Evolutionary conservation across 2,797 vertebrate species (phyloP), one percentile per base, ranked within the genome.

Genomic region (Pelodytes ibericus): DNA sequence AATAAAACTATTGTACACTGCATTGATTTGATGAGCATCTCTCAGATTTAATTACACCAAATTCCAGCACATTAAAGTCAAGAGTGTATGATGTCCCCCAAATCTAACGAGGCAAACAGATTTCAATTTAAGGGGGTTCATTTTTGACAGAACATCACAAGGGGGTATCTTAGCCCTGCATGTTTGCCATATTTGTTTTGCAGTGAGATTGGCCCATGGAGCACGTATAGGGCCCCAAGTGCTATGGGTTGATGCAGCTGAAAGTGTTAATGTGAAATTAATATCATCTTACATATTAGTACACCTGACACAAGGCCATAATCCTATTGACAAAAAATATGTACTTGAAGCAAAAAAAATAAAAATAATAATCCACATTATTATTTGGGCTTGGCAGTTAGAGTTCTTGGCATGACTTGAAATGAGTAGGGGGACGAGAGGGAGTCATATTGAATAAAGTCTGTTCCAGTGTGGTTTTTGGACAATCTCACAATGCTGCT

Each of bases 401-500:
- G 44, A 20, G 11, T 10, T 27, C 36, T 39, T 61, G 36, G 58
- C 69, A 30, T 44, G 24, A 30, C 6, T 13, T 3, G 47, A 31
- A 61, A 26, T 5, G 8, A 15, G 51, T 4, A 49, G 41, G 8
- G 57, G 39, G 4, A 27, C 3, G 56, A 13, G 2, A 26, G 4
- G 13, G 1, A 53, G 4, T 7, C 9, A 2, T 25, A 10, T 22
- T 62, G 16, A 16, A 27, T 22, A 61, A 22, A 71, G 4, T 30
- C 11, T 16, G 26, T 3, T 29, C 31, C 73, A 18, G 51, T 62
- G 58, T 81, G 83, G 65, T 75, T 83, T 83, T 84, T 82, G 57
- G 18, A 3, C 78, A 81, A 18, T 83, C 80, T 84, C 66, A 83
- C 80, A 75, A 44, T 76, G 75, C 81, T 70, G 69, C 75, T 77